Percentiles rank a stretch among this genome's conserved stretches.
Conservation (phyloP, 2,797 vertebrate genomes). For the Rhabdomys pumilio region DNA sequence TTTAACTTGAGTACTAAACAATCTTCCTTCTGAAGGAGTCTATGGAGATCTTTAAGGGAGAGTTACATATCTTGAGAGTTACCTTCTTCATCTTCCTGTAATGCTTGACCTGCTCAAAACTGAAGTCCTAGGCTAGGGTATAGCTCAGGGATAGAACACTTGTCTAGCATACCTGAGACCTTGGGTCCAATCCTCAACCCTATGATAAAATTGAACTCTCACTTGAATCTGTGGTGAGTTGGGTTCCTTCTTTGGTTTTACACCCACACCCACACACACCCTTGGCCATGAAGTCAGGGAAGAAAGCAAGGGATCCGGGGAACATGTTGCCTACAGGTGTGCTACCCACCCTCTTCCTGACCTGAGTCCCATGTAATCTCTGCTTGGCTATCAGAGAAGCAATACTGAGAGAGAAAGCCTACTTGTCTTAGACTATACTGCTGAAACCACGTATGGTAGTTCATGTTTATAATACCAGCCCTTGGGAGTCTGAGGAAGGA, state of each 20-base stretch:
- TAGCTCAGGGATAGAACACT: neutral
- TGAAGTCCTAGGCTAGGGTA: neutral
- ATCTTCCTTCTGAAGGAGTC: neutral
- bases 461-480: neutral
- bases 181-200: neutral
- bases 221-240: neutral
- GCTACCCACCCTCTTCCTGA: neutral
- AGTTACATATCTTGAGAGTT: neutral
- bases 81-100: conserved; percentile 55
- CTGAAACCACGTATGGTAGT: neutral
- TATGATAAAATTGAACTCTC: neutral
- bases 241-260: conserved; percentile 13
- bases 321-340: neutral
- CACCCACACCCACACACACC: neutral
- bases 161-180: no score
- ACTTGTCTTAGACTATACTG: neutral
- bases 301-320: neutral
- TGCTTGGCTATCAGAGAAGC: conserved; percentile 5
- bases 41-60: conserved; percentile 5
- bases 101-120: conserved; percentile 13
- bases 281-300: conserved; percentile 30
- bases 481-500: neutral
- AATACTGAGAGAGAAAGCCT: neutral
- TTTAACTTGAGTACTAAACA: conserved; percentile 23
- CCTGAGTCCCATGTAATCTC: neutral